phyloP scores from a whole-genome alignment of 1,140 invertebrate species.

The Amyelois transitella region DNA sequence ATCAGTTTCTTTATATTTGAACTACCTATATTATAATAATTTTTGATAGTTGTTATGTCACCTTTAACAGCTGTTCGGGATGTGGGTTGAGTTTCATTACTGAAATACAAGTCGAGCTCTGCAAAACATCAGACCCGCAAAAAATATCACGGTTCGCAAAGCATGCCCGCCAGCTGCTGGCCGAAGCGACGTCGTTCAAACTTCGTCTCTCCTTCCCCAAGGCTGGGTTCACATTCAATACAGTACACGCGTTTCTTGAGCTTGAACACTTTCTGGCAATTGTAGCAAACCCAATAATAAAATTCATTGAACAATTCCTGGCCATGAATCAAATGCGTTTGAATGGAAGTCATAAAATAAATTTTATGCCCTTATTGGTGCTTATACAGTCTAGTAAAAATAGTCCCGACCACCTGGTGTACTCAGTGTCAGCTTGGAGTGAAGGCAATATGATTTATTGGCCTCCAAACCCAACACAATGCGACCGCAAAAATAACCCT shows the following conservation, averaged over 20 bases:
- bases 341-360: conserved; percentile 46
- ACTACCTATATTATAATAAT: no score
- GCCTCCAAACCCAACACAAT: conserved; percentile 46
- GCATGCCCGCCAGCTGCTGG: conserved; percentile 54
- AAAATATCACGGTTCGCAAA: conserved; percentile 61
- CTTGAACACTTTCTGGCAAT: conserved; percentile 4
- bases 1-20: no score
- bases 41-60: neutral
- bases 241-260: conserved; percentile 3
- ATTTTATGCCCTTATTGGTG: conserved; percentile 57
- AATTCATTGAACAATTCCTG: conserved; percentile 5
- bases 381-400: conserved; percentile 57
- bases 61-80: neutral
- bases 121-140: conserved; percentile 42
- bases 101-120: conserved; percentile 56
- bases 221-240: neutral
- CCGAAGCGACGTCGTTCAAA: neutral
- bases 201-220: conserved; percentile 9
- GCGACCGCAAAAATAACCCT: conserved; percentile 67
- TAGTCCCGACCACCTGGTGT: conserved; percentile 64
- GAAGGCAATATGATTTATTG: conserved; percentile 57
- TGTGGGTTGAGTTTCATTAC: conserved; percentile 32
- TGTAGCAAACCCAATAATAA: conserved; percentile 1
- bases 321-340: conserved; percentile 35
- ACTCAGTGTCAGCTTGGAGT: conserved; percentile 44